These are phyloP conservation scores for Leiothrix lutea DNA, from an alignment of 2,113 vertebrate species.

Conservation along the genomic window DNA sequence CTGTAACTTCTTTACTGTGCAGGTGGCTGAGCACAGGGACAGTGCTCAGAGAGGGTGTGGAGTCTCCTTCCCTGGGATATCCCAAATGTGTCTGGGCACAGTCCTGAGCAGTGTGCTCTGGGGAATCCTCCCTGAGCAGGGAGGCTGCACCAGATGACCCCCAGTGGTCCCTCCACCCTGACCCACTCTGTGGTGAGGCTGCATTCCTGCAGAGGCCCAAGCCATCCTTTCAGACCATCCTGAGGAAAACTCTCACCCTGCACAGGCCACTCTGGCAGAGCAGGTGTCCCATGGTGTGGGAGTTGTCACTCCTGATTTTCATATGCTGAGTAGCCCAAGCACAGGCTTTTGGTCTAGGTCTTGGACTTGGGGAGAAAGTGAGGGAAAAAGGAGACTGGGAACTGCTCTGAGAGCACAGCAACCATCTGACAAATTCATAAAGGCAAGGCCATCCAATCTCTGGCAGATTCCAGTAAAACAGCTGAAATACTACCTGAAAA, in stretches of 20 bases:
- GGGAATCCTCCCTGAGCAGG: background rate
- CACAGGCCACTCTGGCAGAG: background rate
- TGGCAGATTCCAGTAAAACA: rapidly evolving
- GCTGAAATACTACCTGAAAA: background rate
- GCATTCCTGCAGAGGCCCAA: background rate
- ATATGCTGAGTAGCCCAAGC: rapidly evolving
- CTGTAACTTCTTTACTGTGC: background rate
- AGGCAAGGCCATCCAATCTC: background rate
- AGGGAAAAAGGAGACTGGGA: background rate
- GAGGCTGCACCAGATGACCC: background rate
- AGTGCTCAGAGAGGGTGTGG: background rate
- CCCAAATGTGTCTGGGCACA: background rate
- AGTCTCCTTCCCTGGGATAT: background rate
- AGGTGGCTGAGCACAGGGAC: background rate
- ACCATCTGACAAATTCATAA: background rate
- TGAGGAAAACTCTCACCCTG: background rate
- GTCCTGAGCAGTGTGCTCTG: background rate
- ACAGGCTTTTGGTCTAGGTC: background rate
- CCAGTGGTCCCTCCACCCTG: background rate
- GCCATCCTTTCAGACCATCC: background rate
- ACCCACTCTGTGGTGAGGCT: background rate
- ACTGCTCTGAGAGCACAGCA: background rate
- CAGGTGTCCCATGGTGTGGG: background rate
- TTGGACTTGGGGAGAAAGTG: background rate
- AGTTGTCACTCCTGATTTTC: background rate